phyloP scores from a whole-genome alignment of 92 coral and sea anemone genomes.

The Metridium senile region DNA sequence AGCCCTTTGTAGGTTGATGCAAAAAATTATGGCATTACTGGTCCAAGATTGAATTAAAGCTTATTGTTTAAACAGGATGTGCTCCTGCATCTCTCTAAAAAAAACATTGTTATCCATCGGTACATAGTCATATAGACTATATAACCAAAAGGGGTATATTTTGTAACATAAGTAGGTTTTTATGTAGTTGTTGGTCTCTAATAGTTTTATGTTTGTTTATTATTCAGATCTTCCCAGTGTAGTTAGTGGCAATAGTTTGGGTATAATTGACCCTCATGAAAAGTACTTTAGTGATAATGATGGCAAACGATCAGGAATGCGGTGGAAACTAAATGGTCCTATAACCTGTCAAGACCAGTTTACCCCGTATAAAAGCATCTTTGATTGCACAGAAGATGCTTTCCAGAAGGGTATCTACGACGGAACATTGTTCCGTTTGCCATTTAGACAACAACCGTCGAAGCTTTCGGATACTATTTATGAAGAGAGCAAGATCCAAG shows the following conservation, averaged over 20 bases:
- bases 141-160: too few species aligned
- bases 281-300: constrained; percentile 57
- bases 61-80: too few species aligned
- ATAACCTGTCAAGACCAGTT: constrained; percentile 54
- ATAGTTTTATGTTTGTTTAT: too few species aligned
- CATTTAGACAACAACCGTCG: constrained; percentile 63
- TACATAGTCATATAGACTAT: too few species aligned
- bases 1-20: too few species aligned
- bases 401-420: constrained; percentile 43
- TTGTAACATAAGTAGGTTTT: too few species aligned
- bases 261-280: constrained; percentile 90
- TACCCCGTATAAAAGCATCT: constrained; percentile 65
- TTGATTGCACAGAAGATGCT: constrained; percentile 45
- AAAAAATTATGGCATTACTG: too few species aligned
- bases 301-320: constrained; percentile 64
- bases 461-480: constrained; percentile 63
- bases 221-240: constrained; percentile 83
- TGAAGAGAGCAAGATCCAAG: constrained; percentile 46
- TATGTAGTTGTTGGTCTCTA: too few species aligned
- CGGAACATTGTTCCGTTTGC: constrained; percentile 84
- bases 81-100: too few species aligned
- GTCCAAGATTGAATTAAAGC: too few species aligned
- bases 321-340: constrained; percentile 41
- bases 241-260: constrained; percentile 67
- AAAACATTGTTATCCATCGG: too few species aligned